These are phyloP conservation scores for Atta texana DNA, from an alignment of 1,140 invertebrate genomes.

Conservation along the genomic window DNA sequence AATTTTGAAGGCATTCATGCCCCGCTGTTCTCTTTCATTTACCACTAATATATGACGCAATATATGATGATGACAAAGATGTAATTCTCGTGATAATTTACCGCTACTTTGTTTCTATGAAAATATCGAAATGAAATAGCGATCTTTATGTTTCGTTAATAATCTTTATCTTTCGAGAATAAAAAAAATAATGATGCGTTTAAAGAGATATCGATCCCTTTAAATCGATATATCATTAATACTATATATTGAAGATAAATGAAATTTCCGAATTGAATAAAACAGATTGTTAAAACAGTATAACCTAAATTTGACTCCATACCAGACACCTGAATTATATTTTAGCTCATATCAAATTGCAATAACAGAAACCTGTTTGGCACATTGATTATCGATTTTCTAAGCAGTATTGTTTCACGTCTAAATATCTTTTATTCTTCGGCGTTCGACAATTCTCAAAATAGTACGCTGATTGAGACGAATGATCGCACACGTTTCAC, in stretches of 20 bases:
- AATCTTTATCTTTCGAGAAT: not conserved
- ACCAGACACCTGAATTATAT: not conserved
- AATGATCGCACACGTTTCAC: conserved; percentile 27
- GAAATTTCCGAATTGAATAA: not conserved
- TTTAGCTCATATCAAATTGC: not conserved
- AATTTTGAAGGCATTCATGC: conserved; percentile 23
- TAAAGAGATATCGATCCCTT: not conserved
- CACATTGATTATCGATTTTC: not conserved
- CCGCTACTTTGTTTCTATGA: not conserved
- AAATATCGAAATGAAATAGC: not conserved
- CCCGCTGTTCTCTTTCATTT: not conserved
- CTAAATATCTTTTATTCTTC: not conserved
- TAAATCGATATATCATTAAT: not conserved
- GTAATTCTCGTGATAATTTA: not conserved
- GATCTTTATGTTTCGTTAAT: not conserved
- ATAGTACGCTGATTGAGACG: conserved; percentile 48
- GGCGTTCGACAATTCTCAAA: conserved; percentile 12
- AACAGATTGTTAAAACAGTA: not conserved
- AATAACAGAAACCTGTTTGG: not conserved
- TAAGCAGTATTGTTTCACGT: not conserved
- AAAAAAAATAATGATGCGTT: not conserved
- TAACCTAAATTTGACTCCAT: not conserved
- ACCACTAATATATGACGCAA: not conserved
- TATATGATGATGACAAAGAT: not conserved
- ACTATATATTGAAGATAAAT: not conserved